A percentile compares a stretch with the other conserved stretches of the same genome.
Conservation (phyloP, 2,797 vertebrate species). For the Mallotus villosus region DNA sequence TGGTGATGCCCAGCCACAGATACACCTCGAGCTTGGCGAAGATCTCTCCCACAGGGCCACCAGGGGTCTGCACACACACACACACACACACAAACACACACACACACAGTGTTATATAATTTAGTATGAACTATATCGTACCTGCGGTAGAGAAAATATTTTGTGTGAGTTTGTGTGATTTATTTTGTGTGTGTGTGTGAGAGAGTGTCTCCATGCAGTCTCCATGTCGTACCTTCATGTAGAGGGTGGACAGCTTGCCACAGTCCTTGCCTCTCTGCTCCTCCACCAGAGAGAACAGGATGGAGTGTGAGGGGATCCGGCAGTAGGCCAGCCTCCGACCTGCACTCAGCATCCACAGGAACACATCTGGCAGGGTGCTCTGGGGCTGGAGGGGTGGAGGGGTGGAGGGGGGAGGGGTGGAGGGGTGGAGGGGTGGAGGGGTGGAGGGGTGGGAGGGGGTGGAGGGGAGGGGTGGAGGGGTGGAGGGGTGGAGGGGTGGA, state of each 20-base stretch:
- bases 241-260: constrained; percentile 83
- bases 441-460: too few relatives aligned
- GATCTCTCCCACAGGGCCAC: constrained; percentile 78
- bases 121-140: too few relatives aligned
- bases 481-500: too few relatives aligned
- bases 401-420: not conserved
- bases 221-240: constrained; percentile 79
- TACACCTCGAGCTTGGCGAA: constrained; percentile 91
- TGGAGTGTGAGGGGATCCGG: constrained; percentile 81
- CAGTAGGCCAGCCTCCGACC: constrained; percentile 81
- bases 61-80: constrained; percentile 75
- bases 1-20: constrained; percentile 88
- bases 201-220: not conserved
- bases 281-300: constrained; percentile 90
- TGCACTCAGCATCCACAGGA: constrained; percentile 89
- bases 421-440: not conserved
- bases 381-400: constrained; percentile 79
- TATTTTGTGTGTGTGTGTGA: not conserved
- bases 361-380: constrained; percentile 84
- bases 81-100: not conserved
- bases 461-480: too few relatives aligned
- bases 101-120: not conserved
- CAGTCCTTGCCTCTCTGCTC: constrained; percentile 90
- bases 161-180: not conserved
- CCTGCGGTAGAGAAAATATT: not conserved